Conservation (phyloP, 2,888 invertebrate species). For the Aphidoletes aphidimyza region DNA sequence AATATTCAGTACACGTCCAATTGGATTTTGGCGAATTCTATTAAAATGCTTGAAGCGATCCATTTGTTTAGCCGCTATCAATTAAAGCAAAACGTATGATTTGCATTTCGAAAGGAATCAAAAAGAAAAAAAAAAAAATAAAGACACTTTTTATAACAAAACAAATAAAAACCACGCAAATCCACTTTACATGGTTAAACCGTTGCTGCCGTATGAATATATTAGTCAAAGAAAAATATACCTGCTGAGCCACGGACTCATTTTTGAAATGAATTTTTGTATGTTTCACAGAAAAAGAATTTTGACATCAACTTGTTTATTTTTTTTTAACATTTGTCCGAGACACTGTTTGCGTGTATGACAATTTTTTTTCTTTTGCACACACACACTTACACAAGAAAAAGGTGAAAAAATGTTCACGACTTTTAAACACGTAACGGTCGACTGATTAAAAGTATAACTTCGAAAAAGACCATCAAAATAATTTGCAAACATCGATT, state of each 20-base stretch:
- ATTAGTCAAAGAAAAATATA: background rate
- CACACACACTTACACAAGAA: too few species aligned
- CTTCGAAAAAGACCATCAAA: background rate
- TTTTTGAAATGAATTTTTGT: background rate
- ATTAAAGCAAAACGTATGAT: slow-evolving; percentile 34
- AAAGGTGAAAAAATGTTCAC: too few species aligned
- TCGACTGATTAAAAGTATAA: slow-evolving; percentile 16
- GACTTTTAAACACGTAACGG: background rate
- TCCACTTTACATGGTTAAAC: background rate
- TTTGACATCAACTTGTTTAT: slow-evolving; percentile 20
- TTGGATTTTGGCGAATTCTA: background rate
- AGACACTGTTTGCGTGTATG: background rate
- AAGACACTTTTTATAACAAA: background rate
- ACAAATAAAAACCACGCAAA: background rate
- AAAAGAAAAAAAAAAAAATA: background rate
- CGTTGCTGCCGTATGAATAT: background rate
- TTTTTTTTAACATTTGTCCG: too few species aligned
- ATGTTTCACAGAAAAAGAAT: background rate
- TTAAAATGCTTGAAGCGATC: background rate
- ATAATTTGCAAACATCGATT: background rate
- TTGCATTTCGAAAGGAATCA: slow-evolving; percentile 49
- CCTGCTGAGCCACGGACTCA: slow-evolving; percentile 2
- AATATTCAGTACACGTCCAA: background rate
- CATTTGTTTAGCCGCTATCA: slow-evolving; percentile 29
- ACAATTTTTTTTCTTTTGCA: background rate